Evolutionary conservation across 2,113 vertebrate species (phyloP).

Genomic region (Gnathonemus longibarbis): DNA sequence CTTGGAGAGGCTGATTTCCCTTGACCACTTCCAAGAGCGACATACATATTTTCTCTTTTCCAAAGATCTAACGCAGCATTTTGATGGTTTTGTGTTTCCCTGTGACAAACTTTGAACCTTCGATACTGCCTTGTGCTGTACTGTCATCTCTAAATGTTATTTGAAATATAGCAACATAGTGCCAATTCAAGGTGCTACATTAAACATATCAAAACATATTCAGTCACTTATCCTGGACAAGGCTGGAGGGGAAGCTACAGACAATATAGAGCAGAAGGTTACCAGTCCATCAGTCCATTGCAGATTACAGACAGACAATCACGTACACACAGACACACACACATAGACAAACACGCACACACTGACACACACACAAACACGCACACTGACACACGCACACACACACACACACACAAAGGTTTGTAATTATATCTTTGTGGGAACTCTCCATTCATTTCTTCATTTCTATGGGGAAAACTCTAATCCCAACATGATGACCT

Average conservation of each 20-base stretch:
- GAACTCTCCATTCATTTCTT: background rate
- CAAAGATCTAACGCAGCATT: background rate
- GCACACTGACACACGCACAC: background rate
- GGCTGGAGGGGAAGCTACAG: background rate
- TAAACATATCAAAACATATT: background rate
- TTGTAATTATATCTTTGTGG: no score
- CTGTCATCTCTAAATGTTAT: constrained; percentile 49
- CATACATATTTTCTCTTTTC: constrained; percentile 3
- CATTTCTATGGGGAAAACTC: no score
- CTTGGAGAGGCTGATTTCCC: background rate
- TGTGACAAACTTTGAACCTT: constrained; percentile 45
- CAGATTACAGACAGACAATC: background rate
- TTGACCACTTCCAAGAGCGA: background rate
- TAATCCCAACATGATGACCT: no score
- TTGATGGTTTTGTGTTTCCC: constrained; percentile 20
- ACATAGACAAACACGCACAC: no score
- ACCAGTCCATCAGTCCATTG: background rate
- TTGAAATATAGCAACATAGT: background rate
- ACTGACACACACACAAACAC: no score
- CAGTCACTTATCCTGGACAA: background rate
- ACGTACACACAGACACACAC: background rate
- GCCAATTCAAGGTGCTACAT: background rate
- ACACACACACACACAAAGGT: no score
- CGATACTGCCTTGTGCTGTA: constrained; percentile 37
- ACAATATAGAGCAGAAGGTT: background rate